Conservation (phyloP, 2,888 invertebrate genomes). For the Cenopis cana region DNA sequence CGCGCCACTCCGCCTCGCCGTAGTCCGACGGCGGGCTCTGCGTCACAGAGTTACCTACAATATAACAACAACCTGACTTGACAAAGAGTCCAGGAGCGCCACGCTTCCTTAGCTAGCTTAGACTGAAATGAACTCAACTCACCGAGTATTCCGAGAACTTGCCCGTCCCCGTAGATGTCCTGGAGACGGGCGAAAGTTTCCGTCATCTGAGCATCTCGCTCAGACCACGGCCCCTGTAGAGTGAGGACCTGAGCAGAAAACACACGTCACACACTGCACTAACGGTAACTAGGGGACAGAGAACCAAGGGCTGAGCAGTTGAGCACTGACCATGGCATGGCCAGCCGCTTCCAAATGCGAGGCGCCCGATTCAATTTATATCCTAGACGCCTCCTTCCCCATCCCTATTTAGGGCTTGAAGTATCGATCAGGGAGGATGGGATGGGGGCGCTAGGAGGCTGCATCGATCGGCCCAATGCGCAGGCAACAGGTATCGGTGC, state of each 20-base stretch:
- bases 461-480: slow-evolving; percentile 13
- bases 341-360: slow-evolving; percentile 15
- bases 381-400: slow-evolving; percentile 2
- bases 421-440: slow-evolving; percentile 8
- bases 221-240: slow-evolving; percentile 84
- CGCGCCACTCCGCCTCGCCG: slow-evolving; percentile 63
- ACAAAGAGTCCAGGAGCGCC: neutral
- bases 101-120: slow-evolving; percentile 30
- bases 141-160: slow-evolving; percentile 85
- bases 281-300: neutral
- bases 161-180: slow-evolving; percentile 84
- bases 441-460: neutral
- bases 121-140: slow-evolving; percentile 45
- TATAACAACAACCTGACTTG: neutral
- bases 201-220: slow-evolving; percentile 85
- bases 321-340: slow-evolving; percentile 14
- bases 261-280: slow-evolving; percentile 9
- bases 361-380: slow-evolving; percentile 20
- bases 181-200: slow-evolving; percentile 84
- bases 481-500: slow-evolving; percentile 3
- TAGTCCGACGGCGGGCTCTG: slow-evolving; percentile 65
- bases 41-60: slow-evolving; percentile 78
- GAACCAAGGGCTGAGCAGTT: neutral
- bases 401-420: neutral
- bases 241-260: slow-evolving; percentile 77